phyloP scores from a whole-genome alignment of 1,140 invertebrate genomes.

The Aphaenogaster ashmeadi region DNA sequence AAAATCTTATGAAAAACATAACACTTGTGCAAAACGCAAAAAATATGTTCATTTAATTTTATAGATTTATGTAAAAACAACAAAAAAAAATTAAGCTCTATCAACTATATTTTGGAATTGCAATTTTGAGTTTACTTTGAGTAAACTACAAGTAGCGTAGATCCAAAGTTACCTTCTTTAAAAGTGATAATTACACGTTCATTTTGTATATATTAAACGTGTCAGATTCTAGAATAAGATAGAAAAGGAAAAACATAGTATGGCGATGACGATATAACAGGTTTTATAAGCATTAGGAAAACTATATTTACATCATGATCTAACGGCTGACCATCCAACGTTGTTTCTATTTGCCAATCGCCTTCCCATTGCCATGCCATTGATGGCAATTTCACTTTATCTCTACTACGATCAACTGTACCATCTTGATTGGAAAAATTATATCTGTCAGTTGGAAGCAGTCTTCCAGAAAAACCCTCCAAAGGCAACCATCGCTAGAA shows the following conservation, averaged over 20 bases:
- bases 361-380: constrained; percentile 98
- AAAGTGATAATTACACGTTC: not conserved
- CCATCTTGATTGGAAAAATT: constrained; percentile 95
- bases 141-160: not conserved
- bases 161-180: not conserved
- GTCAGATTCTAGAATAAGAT: not conserved
- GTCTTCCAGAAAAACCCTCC: constrained; percentile 93
- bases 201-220: not conserved
- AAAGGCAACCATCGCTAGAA: constrained; percentile 95
- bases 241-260: not conserved
- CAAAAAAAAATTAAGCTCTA: not conserved
- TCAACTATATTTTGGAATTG: not conserved
- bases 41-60: constrained; percentile 4
- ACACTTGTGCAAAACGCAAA: constrained; percentile 12
- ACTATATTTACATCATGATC: constrained; percentile 91
- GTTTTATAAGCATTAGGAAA: not conserved
- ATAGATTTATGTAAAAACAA: not conserved
- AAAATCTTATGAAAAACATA: constrained; percentile 66
- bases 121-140: not conserved
- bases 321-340: constrained; percentile 94
- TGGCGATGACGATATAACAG: not conserved
- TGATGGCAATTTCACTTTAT: constrained; percentile 94
- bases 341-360: constrained; percentile 96
- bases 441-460: constrained; percentile 95
- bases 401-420: constrained; percentile 91